Conservation (phyloP, 2,888 invertebrate species). For the Euphydryas editha region DNA sequence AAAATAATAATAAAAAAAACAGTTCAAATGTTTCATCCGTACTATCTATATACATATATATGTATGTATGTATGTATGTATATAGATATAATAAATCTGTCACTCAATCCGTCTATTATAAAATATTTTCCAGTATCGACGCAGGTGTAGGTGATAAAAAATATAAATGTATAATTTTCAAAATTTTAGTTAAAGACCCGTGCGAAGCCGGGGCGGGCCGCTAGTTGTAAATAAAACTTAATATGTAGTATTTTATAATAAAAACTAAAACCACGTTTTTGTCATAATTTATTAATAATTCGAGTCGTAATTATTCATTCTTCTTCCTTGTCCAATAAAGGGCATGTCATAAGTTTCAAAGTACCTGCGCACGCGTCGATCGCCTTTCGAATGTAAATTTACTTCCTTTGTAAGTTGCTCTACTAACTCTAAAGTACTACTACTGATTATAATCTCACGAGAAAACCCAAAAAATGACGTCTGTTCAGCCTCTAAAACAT, state of each 20-base stretch:
- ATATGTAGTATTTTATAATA: not conserved
- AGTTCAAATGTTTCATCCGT: too few relatives aligned
- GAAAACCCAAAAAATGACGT: conserved; percentile 65
- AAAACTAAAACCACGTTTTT: not conserved
- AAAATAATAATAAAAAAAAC: too few relatives aligned
- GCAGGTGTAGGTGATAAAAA: too few relatives aligned
- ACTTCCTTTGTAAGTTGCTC: conserved; percentile 56
- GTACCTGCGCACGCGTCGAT: conserved; percentile 64
- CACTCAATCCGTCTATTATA: too few relatives aligned
- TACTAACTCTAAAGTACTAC: conserved; percentile 56
- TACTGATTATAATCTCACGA: conserved; percentile 55
- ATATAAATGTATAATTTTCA: too few relatives aligned
- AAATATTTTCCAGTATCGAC: too few relatives aligned
- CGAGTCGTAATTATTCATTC: conserved; percentile 23
- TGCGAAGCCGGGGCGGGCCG: too few relatives aligned
- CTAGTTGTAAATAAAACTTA: not conserved
- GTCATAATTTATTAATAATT: conserved; percentile 4
- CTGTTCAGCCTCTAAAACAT: conserved; percentile 60
- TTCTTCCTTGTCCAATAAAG: conserved; percentile 48
- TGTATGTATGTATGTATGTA: too few relatives aligned
- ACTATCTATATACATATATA: too few relatives aligned
- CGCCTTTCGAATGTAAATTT: conserved; percentile 52
- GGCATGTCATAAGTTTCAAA: conserved; percentile 66
- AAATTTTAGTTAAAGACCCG: too few relatives aligned
- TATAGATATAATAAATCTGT: too few relatives aligned